These are phyloP conservation scores for Lagorchestes hirsutus DNA, from an alignment of 2,797 vertebrate genomes.

Conservation along the genomic window DNA sequence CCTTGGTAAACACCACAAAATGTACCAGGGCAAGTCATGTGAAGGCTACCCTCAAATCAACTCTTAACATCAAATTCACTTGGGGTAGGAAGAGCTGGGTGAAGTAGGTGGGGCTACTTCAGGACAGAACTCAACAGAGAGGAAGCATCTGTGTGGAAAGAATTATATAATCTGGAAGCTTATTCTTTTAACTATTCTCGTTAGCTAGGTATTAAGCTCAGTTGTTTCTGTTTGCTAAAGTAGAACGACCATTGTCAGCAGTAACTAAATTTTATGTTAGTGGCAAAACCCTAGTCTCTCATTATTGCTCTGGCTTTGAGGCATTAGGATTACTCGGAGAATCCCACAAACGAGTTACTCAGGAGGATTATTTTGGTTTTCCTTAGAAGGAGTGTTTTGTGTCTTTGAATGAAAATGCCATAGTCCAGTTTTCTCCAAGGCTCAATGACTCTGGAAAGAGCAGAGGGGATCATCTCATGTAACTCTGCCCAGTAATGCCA, in stretches of 20 bases:
- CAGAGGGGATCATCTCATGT: conserved; percentile 9
- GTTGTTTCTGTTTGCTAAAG: neutral
- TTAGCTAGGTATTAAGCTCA: neutral
- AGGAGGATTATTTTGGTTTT: conserved; percentile 47
- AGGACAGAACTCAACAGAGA: neutral
- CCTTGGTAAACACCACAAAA: neutral
- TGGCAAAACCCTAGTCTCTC: neutral
- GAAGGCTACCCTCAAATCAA: neutral
- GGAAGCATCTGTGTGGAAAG: neutral
- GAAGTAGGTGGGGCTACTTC: neutral
- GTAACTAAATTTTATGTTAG: neutral
- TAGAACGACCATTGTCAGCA: neutral
- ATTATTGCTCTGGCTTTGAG: neutral
- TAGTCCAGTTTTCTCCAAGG: conserved; percentile 7
- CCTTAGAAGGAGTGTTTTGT: neutral
- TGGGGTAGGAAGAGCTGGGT: neutral
- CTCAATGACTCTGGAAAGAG: neutral
- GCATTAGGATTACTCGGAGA: neutral
- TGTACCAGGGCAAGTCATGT: neutral
- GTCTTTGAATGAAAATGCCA: conserved; percentile 8
- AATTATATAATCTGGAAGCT: neutral
- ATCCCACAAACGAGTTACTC: neutral
- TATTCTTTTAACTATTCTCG: neutral
- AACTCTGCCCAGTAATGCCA: neutral
- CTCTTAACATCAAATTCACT: neutral